phyloP scores from a whole-genome alignment of 2,113 vertebrate genomes.

The Corythornis cristatus region DNA sequence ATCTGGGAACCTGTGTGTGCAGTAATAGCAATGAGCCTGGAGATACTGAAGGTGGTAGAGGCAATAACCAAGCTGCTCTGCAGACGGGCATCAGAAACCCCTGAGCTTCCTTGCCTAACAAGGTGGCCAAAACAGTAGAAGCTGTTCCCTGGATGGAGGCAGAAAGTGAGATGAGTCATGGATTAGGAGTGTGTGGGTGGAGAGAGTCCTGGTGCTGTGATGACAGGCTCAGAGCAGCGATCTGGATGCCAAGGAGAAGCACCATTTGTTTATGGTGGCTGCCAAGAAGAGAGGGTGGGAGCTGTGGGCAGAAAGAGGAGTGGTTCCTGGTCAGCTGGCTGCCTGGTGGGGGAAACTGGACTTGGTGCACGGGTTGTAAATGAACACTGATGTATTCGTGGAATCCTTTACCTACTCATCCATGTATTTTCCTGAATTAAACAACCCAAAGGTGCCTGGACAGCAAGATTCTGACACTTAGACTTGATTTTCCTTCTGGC shows the following conservation, averaged over 20 bases:
- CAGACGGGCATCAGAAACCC: background rate
- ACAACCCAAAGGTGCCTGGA: background rate
- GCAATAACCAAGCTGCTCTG: background rate
- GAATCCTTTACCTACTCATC: background rate
- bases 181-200: background rate
- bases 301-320: background rate
- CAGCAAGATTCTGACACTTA: background rate
- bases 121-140: background rate
- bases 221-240: background rate
- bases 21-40: accelerated
- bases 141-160: background rate
- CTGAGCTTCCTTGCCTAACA: background rate
- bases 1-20: background rate
- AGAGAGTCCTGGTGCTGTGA: background rate
- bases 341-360: background rate
- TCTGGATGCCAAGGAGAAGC: background rate
- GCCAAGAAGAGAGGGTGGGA: background rate
- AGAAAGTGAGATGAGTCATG: background rate
- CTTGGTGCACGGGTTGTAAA: background rate
- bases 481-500: background rate
- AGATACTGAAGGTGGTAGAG: background rate
- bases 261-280: accelerated
- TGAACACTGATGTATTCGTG: accelerated
- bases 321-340: background rate
- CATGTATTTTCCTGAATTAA: background rate